Evolutionary conservation across 2,113 vertebrate species (phyloP).

Genomic region (Talpa occidentalis): DNA sequence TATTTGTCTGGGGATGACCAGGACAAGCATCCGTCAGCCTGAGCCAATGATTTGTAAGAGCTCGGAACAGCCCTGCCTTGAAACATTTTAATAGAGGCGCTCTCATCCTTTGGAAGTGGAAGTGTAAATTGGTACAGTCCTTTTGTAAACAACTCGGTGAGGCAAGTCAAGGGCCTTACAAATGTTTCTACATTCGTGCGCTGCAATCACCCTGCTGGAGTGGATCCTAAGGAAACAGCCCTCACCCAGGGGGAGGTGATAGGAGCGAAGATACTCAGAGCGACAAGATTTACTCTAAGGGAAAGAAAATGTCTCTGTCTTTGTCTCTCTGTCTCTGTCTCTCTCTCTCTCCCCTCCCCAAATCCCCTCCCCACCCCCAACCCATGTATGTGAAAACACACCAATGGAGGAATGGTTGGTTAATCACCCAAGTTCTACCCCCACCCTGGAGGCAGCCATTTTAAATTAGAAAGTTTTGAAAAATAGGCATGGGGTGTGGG

Average conservation of each 20-base stretch:
- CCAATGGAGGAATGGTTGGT: background rate
- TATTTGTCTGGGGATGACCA: conserved; percentile 27
- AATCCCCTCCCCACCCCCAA: too few relatives aligned
- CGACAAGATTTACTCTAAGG: background rate
- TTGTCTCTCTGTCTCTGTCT: background rate
- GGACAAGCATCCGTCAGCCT: conserved; percentile 3
- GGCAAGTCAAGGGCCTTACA: conserved; percentile 44
- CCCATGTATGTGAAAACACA: background rate
- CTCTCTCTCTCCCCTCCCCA: background rate
- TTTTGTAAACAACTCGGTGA: conserved; percentile 31
- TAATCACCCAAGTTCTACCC: background rate
- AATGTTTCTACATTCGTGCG: background rate
- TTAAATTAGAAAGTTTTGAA: conserved; percentile 24
- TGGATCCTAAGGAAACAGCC: background rate
- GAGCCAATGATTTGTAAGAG: background rate
- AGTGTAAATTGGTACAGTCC: conserved; percentile 57
- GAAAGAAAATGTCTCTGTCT: background rate
- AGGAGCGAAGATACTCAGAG: background rate
- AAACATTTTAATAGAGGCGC: conserved; percentile 3
- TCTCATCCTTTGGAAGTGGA: conserved; percentile 48
- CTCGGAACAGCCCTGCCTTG: background rate
- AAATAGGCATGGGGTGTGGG: background rate
- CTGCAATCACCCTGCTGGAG: background rate
- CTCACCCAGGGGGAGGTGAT: background rate
- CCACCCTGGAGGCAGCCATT: background rate